These are phyloP conservation scores for Hecatera dysodea DNA, from an alignment of 2,888 invertebrate genomes.

Conservation along the genomic window DNA sequence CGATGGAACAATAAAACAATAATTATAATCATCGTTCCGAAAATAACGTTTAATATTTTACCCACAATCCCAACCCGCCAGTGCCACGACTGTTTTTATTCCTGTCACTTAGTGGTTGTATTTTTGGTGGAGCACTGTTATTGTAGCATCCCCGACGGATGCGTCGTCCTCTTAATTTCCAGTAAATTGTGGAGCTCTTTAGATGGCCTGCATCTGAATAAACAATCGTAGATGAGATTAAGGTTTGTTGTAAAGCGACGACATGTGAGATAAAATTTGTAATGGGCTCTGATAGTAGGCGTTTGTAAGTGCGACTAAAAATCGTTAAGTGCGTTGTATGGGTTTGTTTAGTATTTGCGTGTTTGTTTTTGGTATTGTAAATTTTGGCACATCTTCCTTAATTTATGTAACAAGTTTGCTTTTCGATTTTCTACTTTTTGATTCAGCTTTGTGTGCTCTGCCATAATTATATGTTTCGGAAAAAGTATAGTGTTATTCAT, in stretches of 20 bases:
- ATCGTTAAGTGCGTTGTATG: conserved; percentile 10
- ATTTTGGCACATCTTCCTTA: background rate
- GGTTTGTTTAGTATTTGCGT: conserved; percentile 7
- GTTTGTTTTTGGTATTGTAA: background rate
- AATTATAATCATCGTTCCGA: conserved; percentile 26
- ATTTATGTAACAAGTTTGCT: background rate
- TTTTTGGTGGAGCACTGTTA: conserved; percentile 87
- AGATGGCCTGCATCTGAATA: conserved; percentile 89
- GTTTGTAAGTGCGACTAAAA: conserved; percentile 35
- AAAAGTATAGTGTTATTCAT: too few relatives aligned
- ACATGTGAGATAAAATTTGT: conserved; percentile 53
- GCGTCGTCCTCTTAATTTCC: conserved; percentile 89
- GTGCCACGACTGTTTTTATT: conserved; percentile 77
- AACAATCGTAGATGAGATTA: conserved; percentile 81
- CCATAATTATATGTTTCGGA: too few relatives aligned
- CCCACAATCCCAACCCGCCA: conserved; percentile 26
- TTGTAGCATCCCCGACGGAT: conserved; percentile 85
- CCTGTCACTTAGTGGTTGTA: conserved; percentile 80
- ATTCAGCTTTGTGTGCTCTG: too few relatives aligned
- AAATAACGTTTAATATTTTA: conserved; percentile 49
- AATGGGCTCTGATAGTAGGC: conserved; percentile 38
- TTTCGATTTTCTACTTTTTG: background rate
- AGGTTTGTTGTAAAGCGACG: conserved; percentile 63
- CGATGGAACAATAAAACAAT: background rate
- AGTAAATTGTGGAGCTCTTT: conserved; percentile 88